phyloP scores from a whole-genome alignment of 2,113 vertebrate genomes.

The Vanacampus margaritifer region DNA sequence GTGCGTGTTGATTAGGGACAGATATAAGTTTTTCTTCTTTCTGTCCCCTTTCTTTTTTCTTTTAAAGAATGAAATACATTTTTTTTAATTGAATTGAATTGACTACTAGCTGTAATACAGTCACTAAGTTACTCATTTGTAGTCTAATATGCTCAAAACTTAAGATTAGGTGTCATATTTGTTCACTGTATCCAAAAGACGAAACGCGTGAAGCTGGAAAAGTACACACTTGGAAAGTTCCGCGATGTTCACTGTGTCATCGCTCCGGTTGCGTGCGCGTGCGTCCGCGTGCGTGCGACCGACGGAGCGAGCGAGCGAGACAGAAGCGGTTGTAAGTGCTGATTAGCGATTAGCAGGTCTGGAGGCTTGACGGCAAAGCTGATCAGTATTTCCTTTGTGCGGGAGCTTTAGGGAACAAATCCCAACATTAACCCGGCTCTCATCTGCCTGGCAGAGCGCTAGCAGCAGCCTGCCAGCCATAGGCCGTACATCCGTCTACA shows the following conservation, averaged over 20 bases:
- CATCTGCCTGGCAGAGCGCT: slow-evolving; percentile 69
- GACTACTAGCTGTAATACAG: no score
- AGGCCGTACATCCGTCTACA: slow-evolving; percentile 58
- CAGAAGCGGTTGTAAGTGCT: slow-evolving; percentile 58
- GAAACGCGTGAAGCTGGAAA: neutral
- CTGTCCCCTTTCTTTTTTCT: no score
- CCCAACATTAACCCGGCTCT: slow-evolving; percentile 74
- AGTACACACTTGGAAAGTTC: slow-evolving; percentile 15
- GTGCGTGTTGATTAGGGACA: no score
- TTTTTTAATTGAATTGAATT: no score
- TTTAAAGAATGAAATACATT: no score
- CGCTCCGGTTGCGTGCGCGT: slow-evolving; percentile 10
- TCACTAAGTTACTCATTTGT: no score
- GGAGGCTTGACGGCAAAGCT: slow-evolving; percentile 58
- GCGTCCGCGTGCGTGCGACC: neutral
- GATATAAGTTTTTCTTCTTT: no score
- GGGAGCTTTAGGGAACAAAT: slow-evolving; percentile 75
- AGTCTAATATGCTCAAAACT: no score
- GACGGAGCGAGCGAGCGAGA: slow-evolving; percentile 32
- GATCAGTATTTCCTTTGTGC: slow-evolving; percentile 71
- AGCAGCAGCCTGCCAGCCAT: slow-evolving; percentile 69
- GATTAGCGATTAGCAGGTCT: slow-evolving; percentile 71
- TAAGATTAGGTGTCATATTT: neutral
- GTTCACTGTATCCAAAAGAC: neutral
- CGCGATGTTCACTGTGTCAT: slow-evolving; percentile 10